Conservation (phyloP, 2,888 invertebrate genomes). For the Anorthoa munda region DNA sequence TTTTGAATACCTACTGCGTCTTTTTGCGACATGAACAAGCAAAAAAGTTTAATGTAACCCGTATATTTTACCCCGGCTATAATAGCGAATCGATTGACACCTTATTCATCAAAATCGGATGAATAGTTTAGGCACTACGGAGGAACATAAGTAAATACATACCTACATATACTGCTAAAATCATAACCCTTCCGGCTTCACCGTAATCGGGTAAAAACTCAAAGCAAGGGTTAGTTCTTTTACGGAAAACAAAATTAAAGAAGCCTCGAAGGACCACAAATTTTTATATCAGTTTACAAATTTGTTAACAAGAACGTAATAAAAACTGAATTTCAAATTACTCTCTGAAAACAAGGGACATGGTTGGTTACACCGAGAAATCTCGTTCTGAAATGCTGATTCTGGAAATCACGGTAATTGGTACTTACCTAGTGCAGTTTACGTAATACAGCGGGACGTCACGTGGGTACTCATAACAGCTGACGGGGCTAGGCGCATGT, state of each 20-base stretch:
- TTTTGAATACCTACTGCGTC: not conserved
- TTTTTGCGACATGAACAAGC: not conserved
- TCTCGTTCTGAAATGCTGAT: constrained; percentile 42
- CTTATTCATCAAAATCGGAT: too few species aligned
- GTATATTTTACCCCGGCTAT: too few species aligned
- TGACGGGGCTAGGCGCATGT: constrained; percentile 25
- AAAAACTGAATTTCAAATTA: not conserved
- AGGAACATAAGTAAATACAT: too few species aligned
- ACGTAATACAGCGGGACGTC: constrained; percentile 18
- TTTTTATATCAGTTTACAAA: not conserved
- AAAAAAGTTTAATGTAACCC: not conserved
- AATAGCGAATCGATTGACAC: too few species aligned
- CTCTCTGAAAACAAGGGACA: not conserved
- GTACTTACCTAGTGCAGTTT: constrained; percentile 1
- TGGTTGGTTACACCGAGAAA: constrained; percentile 7
- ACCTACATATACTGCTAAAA: too few species aligned
- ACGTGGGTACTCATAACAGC: constrained; percentile 41
- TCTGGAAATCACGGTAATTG: constrained; percentile 15
- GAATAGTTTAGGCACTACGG: too few species aligned
- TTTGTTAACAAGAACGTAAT: not conserved
- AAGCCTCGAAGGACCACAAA: not conserved
- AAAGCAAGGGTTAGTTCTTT: not conserved
- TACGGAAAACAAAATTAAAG: not conserved
- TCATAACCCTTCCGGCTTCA: too few species aligned
- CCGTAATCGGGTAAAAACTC: too few species aligned